Base-by-base conservation (phyloP, 2,797 vertebrate genomes). In the Coregonus sp. region DNA sequence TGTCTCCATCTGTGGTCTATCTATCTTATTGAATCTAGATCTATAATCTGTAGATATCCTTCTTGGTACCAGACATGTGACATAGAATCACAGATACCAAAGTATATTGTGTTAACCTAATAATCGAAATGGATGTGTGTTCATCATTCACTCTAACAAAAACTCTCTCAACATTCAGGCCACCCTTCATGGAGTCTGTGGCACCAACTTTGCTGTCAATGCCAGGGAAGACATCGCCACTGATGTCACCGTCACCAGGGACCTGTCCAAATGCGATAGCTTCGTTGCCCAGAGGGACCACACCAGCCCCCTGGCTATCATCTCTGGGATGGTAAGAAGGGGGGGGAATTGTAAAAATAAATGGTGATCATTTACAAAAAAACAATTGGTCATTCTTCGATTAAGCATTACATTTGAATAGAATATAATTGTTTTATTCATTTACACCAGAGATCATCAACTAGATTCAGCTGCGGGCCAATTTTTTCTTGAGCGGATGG, bases 301-400 rank as follows among this genome's bases (percentile, higher is more conserved):
- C 29, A 94, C 94, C 81, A 99, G 96, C 80, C 98, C 97, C 0
- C 82, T 99, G 66, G 97, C 98, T 52, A 84, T 99, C 81, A 86
- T 98, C 82, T 94, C 94, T 76, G 95, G 96, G 90, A 86, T 96
- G 90, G 98, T 99, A 87, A 94, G 88, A 72, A 25, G 25, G 25
- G 11, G 37, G 75, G 2, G 1, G 9, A 31, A n/a, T 25, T 25
- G 25, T 25, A 25, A 25, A 25, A 25, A 25, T 25, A 25, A 25
- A 25, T 31, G 4, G 65, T 0, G 29, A 66, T 33, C 0, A 31
- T 1, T 15, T 65, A 29, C 5, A 29, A 15, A 67, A 67, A 31
- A 33, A 35, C 33, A 67, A 6, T 18, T 33, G 29, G 31, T 33
- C 5, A 35, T 67, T 67, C 16, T 67, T 67, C 1, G 31, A 15